Base-by-base conservation (phyloP, 1,140 invertebrate genomes). In the Drosophila aff. region DNA sequence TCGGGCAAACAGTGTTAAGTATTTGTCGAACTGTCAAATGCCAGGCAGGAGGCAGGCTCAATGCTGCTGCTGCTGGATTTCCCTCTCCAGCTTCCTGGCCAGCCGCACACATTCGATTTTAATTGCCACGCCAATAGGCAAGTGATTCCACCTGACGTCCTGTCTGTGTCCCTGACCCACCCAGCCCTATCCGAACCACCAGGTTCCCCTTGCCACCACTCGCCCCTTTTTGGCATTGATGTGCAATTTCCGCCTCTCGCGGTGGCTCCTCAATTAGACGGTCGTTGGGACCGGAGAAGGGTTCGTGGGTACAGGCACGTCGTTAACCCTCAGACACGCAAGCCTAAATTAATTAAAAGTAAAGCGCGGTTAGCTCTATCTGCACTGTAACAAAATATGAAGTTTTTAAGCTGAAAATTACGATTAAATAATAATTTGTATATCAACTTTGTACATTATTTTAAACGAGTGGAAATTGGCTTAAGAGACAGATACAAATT, bases 1-100 rank as follows among this genome's bases (percentile, higher is more conserved):
- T 76, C 85, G 67, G 68, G 84, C 77, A 89, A 89, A 89, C 78
- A 89, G 77, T 89, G 81, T 89, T 89, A 89, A 89, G 85, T 89
- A 89, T 89, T 89, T 89, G 85, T 84, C 81, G 77, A 87, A 57
- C 82, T 85, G 82, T 72, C 75, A 86, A 86, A 89, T 87, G 84
- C 59, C 76, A 87, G 74, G 77, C 49, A 28, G 33, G 33, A 33
- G 33, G 10, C 28, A 43, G 36, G 13, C 31, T 49, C 18, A 3
- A 18, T 44, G 41, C 18, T 18, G 49, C 18, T 18, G 49, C n/a
- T 28, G 28, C n/a, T 28, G 68, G 50, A 13, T 62, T 49, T 31
- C 36, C 43, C 41, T 41, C 40, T 16, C 36, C 21, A n/a, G 13
- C 52, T 38, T 76, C 53, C 60, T 64, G 60, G 53, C 52, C 38